Evolutionary conservation across 2,113 vertebrate genomes (phyloP), one percentile per base, ranked within the genome.

Genomic region (Callithrix jacchus): DNA sequence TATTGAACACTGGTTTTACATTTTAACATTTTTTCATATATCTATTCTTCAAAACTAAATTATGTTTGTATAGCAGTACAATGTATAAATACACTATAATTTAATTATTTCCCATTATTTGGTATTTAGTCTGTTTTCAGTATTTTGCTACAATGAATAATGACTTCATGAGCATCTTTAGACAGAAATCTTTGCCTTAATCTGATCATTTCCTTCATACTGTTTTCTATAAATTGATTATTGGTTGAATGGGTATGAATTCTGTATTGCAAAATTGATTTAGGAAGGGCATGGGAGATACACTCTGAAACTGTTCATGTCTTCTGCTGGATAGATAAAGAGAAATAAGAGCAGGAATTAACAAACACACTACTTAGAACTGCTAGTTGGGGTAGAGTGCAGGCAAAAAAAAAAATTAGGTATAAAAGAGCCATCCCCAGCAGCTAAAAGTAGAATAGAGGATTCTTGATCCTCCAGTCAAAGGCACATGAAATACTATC

Each of bases 11-110:
- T 89, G n/a, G 35, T 52, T 89, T 82, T 88, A 27, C 30, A 94
- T 32, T 86, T 89, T 79, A 7, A 91, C 68, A 86, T 86, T 83
- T 94, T 76, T 56, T 45, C 45, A 66, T 82, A 66, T 79, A 42
- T 42, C 8, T 89, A n/a, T 45, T 80, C 30, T 86, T 91, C 84
- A 47, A 91, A 90, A 79, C 45, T 77, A 77, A 93, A 77, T 77
- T 35, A 54, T 42, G n/a, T 47, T 66, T 77, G 23, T 68, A 40
- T 70, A 95, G 13, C 37, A 79, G 25, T 79, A 79, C 13, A 79
- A 21, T 76, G 30, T 91, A 68, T 84, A 56, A 74, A 77, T 90
- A 90, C 47, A 73, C 47, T 58, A 58, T 76, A 90, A 85, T 85
- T 85, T 74, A 58, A 35, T 85, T 27, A 76, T 66, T 85, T 90